Evolutionary conservation across 2,888 invertebrate species (phyloP).

Genomic region (Peribatodes rhomboidaria): DNA sequence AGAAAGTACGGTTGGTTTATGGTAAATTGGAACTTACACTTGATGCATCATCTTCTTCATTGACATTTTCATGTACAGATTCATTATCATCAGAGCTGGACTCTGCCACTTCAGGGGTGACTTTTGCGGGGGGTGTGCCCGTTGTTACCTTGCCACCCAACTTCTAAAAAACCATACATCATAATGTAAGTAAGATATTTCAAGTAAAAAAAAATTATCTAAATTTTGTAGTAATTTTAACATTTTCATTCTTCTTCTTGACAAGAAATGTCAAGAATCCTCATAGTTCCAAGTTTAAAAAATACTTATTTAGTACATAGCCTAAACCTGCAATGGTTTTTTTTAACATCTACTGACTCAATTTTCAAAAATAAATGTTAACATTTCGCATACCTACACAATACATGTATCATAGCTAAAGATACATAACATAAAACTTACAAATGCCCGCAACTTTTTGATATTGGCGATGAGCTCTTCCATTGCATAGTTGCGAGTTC

Average conservation of each 20-base stretch:
- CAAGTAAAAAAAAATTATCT: background rate
- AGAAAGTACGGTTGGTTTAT: background rate
- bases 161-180: constrained; percentile 63
- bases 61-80: constrained; percentile 62
- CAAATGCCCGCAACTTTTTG: constrained; percentile 75
- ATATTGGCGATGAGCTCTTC: constrained; percentile 84
- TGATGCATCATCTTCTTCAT: constrained; percentile 65
- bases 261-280: too few relatives aligned
- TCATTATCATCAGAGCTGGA: constrained; percentile 62
- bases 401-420: too few relatives aligned
- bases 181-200: background rate
- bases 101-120: constrained; percentile 59
- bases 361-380: too few relatives aligned
- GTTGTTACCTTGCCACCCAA: constrained; percentile 73
- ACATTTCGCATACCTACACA: too few relatives aligned
- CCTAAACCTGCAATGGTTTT: background rate
- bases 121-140: constrained; percentile 58
- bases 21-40: constrained; percentile 58
- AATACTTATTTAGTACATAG: too few relatives aligned
- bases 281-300: too few relatives aligned
- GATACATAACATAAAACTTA: constrained; percentile 64
- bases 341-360: too few relatives aligned
- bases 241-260: too few relatives aligned
- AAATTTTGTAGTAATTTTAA: too few relatives aligned
- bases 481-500: constrained; percentile 85